Conservation (phyloP, 2,888 invertebrate genomes). For the Acholoe squamosa region DNA sequence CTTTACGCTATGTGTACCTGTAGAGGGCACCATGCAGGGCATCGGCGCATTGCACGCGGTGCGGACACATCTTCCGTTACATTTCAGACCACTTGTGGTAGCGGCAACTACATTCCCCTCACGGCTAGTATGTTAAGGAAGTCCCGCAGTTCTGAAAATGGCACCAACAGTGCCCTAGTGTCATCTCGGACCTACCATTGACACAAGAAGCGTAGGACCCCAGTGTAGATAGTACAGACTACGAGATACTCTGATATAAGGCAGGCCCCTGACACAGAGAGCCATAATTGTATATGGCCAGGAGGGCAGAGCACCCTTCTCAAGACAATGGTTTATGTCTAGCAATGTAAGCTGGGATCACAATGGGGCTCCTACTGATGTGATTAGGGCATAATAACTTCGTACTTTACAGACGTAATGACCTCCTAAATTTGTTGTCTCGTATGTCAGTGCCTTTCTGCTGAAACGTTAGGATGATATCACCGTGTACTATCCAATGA, state of each 20-base stretch:
- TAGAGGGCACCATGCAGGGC: neutral
- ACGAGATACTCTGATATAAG: neutral
- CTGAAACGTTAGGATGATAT: too few species aligned
- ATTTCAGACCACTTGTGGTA: neutral
- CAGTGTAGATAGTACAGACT: neutral
- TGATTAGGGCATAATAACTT: too few species aligned
- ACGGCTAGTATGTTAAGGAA: slow-evolving; percentile 1
- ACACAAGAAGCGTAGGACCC: neutral
- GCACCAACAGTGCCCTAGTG: neutral
- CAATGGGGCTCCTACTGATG: too few species aligned
- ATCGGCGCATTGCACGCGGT: neutral
- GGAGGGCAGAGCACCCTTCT: too few species aligned
- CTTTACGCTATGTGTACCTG: slow-evolving; percentile 58
- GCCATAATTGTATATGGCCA: too few species aligned
- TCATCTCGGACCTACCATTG: slow-evolving; percentile 17
- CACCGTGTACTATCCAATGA: too few species aligned
- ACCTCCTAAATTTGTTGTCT: too few species aligned
- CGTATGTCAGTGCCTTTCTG: too few species aligned
- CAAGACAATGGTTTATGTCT: too few species aligned
- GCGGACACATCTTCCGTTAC: slow-evolving; percentile 21
- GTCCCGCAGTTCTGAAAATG: neutral
- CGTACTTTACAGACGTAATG: too few species aligned
- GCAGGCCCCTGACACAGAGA: too few species aligned
- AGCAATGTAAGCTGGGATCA: too few species aligned
- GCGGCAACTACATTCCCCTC: slow-evolving; percentile 12